Conservation (phyloP, 2,888 invertebrate species). For the Argyresthia goedartella region DNA sequence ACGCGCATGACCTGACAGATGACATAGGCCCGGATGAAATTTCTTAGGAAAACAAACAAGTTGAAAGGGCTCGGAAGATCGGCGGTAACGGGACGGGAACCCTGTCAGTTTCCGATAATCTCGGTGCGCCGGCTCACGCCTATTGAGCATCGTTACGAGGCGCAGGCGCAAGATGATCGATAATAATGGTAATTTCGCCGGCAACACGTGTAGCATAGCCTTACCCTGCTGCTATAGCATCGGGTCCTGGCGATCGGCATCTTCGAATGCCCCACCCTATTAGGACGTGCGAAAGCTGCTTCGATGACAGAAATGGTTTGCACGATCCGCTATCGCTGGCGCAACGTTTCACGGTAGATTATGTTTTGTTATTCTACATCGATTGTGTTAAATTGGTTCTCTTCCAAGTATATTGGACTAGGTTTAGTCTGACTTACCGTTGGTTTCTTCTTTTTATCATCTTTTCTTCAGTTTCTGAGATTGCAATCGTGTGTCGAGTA, state of each 20-base stretch:
- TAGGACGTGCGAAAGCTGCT: conserved; percentile 47
- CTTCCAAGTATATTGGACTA: no score
- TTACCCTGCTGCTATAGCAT: neutral
- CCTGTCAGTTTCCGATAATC: conserved; percentile 38
- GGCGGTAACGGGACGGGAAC: conserved; percentile 35
- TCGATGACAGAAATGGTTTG: conserved; percentile 44
- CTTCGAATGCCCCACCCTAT: conserved; percentile 46
- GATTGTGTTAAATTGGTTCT: no score
- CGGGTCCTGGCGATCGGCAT: conserved; percentile 44
- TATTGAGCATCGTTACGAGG: conserved; percentile 62
- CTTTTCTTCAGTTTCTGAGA: no score
- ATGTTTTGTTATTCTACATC: no score
- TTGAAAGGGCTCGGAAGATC: conserved; percentile 28
- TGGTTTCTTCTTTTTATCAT: no score
- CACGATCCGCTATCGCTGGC: conserved; percentile 4
- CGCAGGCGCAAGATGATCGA: conserved; percentile 63
- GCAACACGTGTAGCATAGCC: conserved; percentile 53
- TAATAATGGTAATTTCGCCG: conserved; percentile 67
- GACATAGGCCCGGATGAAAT: neutral
- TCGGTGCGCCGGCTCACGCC: conserved; percentile 42
- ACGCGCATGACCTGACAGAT: conserved; percentile 1
- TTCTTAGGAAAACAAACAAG: conserved; percentile 34
- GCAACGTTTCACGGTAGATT: neutral
- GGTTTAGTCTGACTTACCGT: no score
- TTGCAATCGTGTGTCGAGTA: no score